These are phyloP conservation scores for Malurus elegans DNA, from an alignment of 2,113 vertebrate genomes.

Conservation along the genomic window DNA sequence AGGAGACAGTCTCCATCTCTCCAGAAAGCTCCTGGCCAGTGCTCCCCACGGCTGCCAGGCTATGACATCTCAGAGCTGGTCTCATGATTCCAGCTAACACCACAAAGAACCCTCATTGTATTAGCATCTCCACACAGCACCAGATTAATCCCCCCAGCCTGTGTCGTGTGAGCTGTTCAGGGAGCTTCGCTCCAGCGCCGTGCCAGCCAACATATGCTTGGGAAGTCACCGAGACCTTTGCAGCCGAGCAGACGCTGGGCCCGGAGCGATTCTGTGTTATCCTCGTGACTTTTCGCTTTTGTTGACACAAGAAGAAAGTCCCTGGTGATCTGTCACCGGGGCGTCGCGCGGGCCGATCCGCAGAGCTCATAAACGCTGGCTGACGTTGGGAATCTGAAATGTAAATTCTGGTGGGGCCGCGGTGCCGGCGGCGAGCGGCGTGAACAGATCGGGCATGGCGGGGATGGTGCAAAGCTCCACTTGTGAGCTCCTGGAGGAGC, in stretches of 20 bases:
- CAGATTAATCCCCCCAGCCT: neutral
- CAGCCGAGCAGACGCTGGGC: neutral
- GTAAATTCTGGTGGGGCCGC: neutral
- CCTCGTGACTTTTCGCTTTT: neutral
- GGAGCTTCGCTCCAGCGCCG: neutral
- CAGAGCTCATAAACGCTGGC: rapidly evolving
- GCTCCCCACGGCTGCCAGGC: slow-evolving; percentile 7
- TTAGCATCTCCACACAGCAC: slow-evolving; percentile 1
- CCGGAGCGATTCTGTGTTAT: neutral
- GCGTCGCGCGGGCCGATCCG: rapidly evolving
- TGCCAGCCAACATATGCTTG: neutral
- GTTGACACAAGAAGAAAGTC: neutral
- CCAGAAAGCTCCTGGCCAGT: neutral
- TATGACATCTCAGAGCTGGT: slow-evolving; percentile 43
- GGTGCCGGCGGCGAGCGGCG: rapidly evolving
- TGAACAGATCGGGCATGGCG: rapidly evolving
- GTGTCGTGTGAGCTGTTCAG: neutral
- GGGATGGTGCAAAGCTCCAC: neutral
- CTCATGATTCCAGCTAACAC: slow-evolving; percentile 28
- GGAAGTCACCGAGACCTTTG: neutral
- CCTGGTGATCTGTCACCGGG: neutral
- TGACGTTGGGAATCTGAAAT: neutral
- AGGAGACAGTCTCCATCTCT: neutral
- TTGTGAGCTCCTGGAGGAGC: neutral
- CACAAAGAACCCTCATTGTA: slow-evolving; percentile 52